phyloP scores from a whole-genome alignment of 2,888 invertebrate species.

The Prostheceraeus crozeri region DNA sequence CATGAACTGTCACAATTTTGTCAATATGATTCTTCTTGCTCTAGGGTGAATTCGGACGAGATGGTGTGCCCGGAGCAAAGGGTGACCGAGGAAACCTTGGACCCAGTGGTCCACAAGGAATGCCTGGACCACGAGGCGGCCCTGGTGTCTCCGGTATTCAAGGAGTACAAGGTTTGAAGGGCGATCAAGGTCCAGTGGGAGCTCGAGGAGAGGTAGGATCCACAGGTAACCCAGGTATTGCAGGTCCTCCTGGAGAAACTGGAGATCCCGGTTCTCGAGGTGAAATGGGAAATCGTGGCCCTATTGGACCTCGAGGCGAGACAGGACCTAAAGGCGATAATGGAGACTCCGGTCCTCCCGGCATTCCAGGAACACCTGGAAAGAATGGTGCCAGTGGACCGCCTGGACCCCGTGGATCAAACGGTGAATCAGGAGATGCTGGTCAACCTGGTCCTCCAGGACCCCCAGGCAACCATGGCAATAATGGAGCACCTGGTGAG shows the following conservation, averaged over 20 bases:
- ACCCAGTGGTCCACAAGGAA: slow-evolving; percentile 31
- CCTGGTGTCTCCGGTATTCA: slow-evolving; percentile 21
- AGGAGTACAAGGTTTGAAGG: slow-evolving; percentile 24
- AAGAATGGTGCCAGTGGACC: slow-evolving; percentile 33
- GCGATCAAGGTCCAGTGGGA: slow-evolving; percentile 13
- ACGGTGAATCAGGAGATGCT: slow-evolving; percentile 29
- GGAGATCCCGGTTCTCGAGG: slow-evolving; percentile 34
- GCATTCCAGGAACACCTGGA: slow-evolving; percentile 19
- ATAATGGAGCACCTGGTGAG: slow-evolving; percentile 9
- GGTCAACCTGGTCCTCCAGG: slow-evolving; percentile 30
- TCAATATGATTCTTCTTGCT: too few relatives aligned
- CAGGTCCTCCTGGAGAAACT: slow-evolving; percentile 26
- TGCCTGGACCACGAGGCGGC: slow-evolving; percentile 19
- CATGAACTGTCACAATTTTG: too few relatives aligned
- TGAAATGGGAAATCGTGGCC: slow-evolving; percentile 13
- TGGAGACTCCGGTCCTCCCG: too few relatives aligned
- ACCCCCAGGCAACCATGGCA: slow-evolving; percentile 9
- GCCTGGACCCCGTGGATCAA: slow-evolving; percentile 27
- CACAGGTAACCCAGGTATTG: slow-evolving; percentile 30
- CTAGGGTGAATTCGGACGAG: too few relatives aligned
- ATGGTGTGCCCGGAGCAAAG: too few relatives aligned
- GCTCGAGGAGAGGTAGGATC: neutral
- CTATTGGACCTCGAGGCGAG: slow-evolving; percentile 27
- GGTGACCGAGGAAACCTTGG: slow-evolving; percentile 28
- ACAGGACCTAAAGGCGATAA: slow-evolving; percentile 27